These are phyloP conservation scores for Micrasema minimum DNA, from an alignment of 1,140 invertebrate genomes.

Conservation along the genomic window DNA sequence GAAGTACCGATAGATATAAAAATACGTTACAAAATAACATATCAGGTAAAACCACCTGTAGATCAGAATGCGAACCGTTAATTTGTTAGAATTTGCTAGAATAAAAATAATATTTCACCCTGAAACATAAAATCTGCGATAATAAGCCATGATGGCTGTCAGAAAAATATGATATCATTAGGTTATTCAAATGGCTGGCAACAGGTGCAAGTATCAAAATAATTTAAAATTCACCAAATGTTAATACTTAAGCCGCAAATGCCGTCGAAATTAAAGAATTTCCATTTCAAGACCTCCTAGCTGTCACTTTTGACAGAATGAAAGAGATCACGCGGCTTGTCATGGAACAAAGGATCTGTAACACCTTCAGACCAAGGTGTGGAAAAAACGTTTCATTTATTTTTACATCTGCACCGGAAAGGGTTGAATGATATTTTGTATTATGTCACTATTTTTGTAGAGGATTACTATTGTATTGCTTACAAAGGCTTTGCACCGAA, in stretches of 20 bases:
- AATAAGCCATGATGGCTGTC: too few relatives aligned
- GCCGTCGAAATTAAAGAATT: constrained; percentile 11
- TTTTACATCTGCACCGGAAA: constrained; percentile 49
- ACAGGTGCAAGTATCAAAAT: constrained; percentile 14
- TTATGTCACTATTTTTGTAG: constrained; percentile 36
- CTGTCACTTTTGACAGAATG: constrained; percentile 49
- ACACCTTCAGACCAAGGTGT: constrained; percentile 40
- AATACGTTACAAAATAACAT: too few relatives aligned
- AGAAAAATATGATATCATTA: too few relatives aligned
- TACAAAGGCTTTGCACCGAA: constrained; percentile 19
- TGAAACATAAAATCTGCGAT: too few relatives aligned
- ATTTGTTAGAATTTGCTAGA: too few relatives aligned
- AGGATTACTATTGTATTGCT: constrained; percentile 40
- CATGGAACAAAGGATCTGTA: constrained; percentile 40
- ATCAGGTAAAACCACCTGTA: too few relatives aligned
- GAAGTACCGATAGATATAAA: too few relatives aligned
- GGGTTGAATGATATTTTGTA: constrained; percentile 36
- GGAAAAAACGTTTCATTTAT: constrained; percentile 45
- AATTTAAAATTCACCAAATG: neutral
- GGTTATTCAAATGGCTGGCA: too few relatives aligned
- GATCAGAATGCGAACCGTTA: too few relatives aligned
- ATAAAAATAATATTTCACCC: too few relatives aligned
- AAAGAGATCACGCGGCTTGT: constrained; percentile 35
- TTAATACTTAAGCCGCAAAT: constrained; percentile 7
- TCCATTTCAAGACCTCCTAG: constrained; percentile 20